These are phyloP conservation scores for Trichogramma dendrolimi DNA, from an alignment of 2,888 invertebrate species.

Conservation along the genomic window DNA sequence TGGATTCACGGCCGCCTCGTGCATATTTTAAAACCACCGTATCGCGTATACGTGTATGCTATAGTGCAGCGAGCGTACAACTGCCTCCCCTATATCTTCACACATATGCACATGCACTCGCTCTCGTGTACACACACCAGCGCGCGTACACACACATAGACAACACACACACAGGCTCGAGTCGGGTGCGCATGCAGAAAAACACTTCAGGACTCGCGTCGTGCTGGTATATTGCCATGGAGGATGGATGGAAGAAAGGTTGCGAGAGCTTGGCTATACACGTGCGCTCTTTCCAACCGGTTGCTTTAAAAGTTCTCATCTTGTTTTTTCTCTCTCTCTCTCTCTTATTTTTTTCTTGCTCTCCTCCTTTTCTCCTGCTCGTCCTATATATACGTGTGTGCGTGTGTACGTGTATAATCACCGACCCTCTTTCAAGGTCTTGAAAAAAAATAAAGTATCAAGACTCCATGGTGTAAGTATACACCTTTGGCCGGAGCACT, in stretches of 20 bases:
- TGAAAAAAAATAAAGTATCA: constrained; percentile 32
- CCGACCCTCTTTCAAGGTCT: constrained; percentile 36
- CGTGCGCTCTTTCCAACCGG: neutral
- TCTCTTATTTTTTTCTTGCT: too few relatives aligned
- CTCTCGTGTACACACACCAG: constrained; percentile 7
- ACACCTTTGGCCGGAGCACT: neutral
- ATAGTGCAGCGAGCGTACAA: too few relatives aligned
- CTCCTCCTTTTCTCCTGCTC: too few relatives aligned
- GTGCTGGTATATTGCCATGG: too few relatives aligned
- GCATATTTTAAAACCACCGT: too few relatives aligned
- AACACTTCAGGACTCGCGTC: too few relatives aligned
- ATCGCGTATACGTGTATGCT: too few relatives aligned
- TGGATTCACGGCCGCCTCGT: too few relatives aligned
- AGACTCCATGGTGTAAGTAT: constrained; percentile 15
- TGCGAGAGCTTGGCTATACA: neutral
- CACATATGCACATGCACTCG: neutral
- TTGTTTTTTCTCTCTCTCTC: too few relatives aligned
- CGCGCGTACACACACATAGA: neutral
- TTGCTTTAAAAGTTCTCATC: neutral
- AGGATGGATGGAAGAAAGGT: too few relatives aligned
- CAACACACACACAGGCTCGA: neutral
- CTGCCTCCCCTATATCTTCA: too few relatives aligned
- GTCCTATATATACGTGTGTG: too few relatives aligned
- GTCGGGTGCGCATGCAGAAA: neutral
- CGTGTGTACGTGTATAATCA: constrained; percentile 10